Evolutionary conservation across 2,888 invertebrate species (phyloP), one percentile per base, ranked within the genome.

Genomic region (Leptothorax acervorum): DNA sequence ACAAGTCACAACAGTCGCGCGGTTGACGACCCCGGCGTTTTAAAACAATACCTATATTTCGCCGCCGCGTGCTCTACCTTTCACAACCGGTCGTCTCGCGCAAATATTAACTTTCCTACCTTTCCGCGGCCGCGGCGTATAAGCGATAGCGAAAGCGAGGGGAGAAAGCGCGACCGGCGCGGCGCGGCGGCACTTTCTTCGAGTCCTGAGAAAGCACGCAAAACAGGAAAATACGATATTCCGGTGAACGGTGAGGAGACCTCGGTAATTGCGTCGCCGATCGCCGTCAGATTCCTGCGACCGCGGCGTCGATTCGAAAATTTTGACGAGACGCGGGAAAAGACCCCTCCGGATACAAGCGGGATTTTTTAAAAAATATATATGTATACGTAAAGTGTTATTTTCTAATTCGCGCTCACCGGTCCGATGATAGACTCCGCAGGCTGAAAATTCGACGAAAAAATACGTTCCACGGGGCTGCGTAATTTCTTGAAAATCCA

Each of bases 81-180:
- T 66, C 65, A 82, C 74, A 65, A 65, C 57, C 48, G 70, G 23
- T 62, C 45, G 62, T 62, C 57, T 55, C 42, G 28, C 28, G 82
- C 57, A 53, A 51, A 35, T 18, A 63, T 42, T 31, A 55, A 48
- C 71, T 71, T 79, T 71, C 60, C 79, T 79, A 55, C 60, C 53
- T 78, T 51, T 48, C 28, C 35, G 73, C 45, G 71, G 28, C 28
- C 35, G 73, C 45, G 71, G n/a, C 12, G 1, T 74, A n/a, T n/a
- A n/a, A 85, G 84, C 85, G 90, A 87, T 88, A 90, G 90, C 90
- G 90, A 90, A 88, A 90, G 89, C 86, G 86, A 82, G 84, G 79
- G 85, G 90, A 85, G 90, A 89, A 90, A 90, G 90, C 86, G 87
- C 86, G 86, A 82, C 85, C 84, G 35, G 79, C 78, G 70, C 83